These are phyloP conservation scores for Bergia puertoricense DNA, from an alignment of 92 coral and sea anemone genomes.

Conservation along the genomic window DNA sequence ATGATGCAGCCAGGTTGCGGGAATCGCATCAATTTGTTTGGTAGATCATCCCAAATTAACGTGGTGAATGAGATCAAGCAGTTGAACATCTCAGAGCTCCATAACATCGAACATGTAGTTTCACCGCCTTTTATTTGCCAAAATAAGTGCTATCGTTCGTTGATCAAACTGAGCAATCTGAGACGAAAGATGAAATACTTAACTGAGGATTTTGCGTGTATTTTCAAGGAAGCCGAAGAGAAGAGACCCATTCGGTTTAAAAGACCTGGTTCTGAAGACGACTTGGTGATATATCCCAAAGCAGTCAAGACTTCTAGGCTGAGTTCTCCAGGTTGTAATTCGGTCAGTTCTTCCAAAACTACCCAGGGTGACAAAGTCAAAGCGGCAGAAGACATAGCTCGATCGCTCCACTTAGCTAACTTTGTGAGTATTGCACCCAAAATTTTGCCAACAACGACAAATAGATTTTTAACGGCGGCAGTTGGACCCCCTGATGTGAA, in stretches of 20 bases:
- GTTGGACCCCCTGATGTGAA: not conserved
- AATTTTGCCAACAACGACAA: not conserved
- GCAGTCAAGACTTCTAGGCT: not conserved
- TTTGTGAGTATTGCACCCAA: not conserved
- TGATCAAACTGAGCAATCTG: not conserved
- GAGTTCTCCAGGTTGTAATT: not conserved
- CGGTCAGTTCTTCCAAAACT: not conserved
- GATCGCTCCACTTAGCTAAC: not conserved
- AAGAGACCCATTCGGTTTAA: not conserved
- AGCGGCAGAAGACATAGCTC: not conserved
- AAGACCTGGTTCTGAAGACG: not conserved
- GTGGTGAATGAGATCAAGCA: slow-evolving; percentile 6
- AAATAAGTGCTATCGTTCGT: slow-evolving; percentile 1
- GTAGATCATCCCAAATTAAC: not conserved
- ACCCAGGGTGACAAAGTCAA: not conserved
- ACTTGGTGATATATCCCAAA: not conserved
- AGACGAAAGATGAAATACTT: not conserved
- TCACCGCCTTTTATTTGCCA: not conserved
- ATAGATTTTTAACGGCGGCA: not conserved
- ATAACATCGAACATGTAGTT: not conserved
- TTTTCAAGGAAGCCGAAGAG: not conserved
- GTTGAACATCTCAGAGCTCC: not conserved
- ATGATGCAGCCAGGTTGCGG: not conserved
- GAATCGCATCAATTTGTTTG: not conserved
- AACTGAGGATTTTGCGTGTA: not conserved